Percentiles rank a stretch among this genome's conserved stretches.
Evolutionary conservation across 2,797 vertebrate species (phyloP).

Genomic region (Pseudomugil tenellus): DNA sequence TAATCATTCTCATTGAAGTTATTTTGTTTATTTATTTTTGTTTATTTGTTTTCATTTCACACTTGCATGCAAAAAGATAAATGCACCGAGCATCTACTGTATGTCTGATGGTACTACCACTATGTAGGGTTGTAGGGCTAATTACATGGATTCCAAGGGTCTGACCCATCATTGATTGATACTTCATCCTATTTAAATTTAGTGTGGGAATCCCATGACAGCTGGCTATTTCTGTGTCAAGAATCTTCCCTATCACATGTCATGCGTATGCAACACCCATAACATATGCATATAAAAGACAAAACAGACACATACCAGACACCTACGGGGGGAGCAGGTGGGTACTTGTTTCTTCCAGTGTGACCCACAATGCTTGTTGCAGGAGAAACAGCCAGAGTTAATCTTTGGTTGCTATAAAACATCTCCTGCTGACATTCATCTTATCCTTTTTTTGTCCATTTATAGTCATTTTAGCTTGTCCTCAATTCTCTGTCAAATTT

Average conservation of each 20-base stretch:
- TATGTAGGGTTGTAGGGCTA: neutral
- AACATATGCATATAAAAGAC: slow-evolving; percentile 50
- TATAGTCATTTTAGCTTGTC: neutral
- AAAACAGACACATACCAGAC: slow-evolving; percentile 38
- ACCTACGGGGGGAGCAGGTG: slow-evolving; percentile 44
- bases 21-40: no score
- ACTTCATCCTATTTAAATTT: slow-evolving; percentile 23
- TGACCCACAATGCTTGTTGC: slow-evolving; percentile 43
- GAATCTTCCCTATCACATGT: slow-evolving; percentile 63
- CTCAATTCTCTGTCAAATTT: neutral
- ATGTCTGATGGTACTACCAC: neutral
- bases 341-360: slow-evolving; percentile 61
- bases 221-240: slow-evolving; percentile 54
- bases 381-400: slow-evolving; percentile 39
- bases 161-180: slow-evolving; percentile 11
- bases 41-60: slow-evolving; percentile 7
- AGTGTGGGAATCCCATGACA: slow-evolving; percentile 63
- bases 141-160: slow-evolving; percentile 13
- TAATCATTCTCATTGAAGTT: neutral
- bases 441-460: neutral
- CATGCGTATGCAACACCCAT: slow-evolving; percentile 42
- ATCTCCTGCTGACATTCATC: slow-evolving; percentile 45
- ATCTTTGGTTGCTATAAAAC: slow-evolving; percentile 71
- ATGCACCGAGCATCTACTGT: neutral
- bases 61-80: neutral